Evolutionary conservation across 1,140 invertebrate genomes (phyloP), one percentile per base, ranked within the genome.

Genomic region (Sinonovacula constricta): DNA sequence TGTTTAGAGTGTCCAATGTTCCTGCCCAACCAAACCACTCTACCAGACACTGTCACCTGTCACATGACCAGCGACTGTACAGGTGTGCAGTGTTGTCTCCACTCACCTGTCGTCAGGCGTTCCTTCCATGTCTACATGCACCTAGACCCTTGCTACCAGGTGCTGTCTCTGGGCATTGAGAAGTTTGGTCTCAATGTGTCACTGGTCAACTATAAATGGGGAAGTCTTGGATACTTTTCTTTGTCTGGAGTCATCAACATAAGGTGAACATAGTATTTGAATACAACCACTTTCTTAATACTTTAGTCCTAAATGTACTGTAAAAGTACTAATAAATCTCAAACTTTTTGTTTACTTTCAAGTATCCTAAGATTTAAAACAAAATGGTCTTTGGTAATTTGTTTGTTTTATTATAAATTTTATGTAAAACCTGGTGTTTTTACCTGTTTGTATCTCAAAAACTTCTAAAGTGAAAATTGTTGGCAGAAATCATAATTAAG

Each of bases 31-130:
- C 33, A 56, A 3, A 26, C 49, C 45, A 31, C 18, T 26, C 67
- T 81, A 15, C 71, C 65, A 28, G 30, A 49, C 14, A 56, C 18
- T 49, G 45, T 77, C 1, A 53, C 24, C 30, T 81, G 79, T 33
- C 30, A 71, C 26, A 26, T 81, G 14, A 56, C 66, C 24, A 54
- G 63, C 24, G 76, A 59, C 51, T 81, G 79, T 65, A 81, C 79
- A 14, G 79, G 79, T 18, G 53, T 81, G 3, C 49, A 45, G 0
- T 81, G 79, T 57, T 81, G 79, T 70, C 31, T 71, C 10, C 30
- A 70, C 1, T 60, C 77, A 18, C 22, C 30, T 1, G 14, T 75
- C 12, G 57, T 76, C 0, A 57, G 72, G 24, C 18, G 72, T n/a
- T 69, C 72, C 2, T 81, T 81, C 24, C 33, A 81, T 26, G 71